Evolutionary conservation across 2,888 invertebrate genomes (phyloP), one percentile per base, ranked within the genome.

Genomic region (Drosophila anomalata): DNA sequence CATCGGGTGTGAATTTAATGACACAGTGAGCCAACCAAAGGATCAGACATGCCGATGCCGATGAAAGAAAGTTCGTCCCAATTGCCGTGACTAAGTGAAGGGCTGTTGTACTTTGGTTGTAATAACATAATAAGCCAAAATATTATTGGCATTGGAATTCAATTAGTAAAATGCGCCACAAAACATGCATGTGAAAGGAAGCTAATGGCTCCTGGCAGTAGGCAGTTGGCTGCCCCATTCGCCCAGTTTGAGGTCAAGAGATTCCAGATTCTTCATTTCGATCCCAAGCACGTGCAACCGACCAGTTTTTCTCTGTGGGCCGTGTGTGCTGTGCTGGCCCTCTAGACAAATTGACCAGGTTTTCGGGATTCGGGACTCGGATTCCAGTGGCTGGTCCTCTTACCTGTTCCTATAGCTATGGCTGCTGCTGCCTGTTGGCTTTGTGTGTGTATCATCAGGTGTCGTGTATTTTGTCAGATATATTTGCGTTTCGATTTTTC

Each of bases 391-490:
- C 68, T 33, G 44, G 51, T 66, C 22, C 67, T 65, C 54, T 47
- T 41, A 53, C 50, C 67, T 62, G 62, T 62, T 63, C 17, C 51
- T 41, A 29, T 58, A 29, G 9, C 29, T 2, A 3, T 29, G 8
- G 8, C 8, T 65, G 26, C 46, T 36, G 61, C 39, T n/a, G 62
- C 17, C 62, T 60, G 26, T 11, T 26, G 51, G 17, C 33, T 33
- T 26, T 53, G 53, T 44, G 26, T 31, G 47, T 9, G 24, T 76
- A 73, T 75, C 79, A 77, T 83, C 90, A 89, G 89, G 90, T 90
- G 90, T 90, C 90, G 90, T 88, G 84, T 88, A 86, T 89, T 90
- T 88, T 89, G 90, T 88, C 88, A 90, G 85, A 87, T 87, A 87
- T 89, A 89, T 90, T 90, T 89, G 81, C 88, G 82, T 88, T 90